Percentiles rank a stretch among this genome's conserved stretches.
Evolutionary conservation across 2,113 vertebrate species (phyloP).

Genomic region (Prionailurus viverrinus): DNA sequence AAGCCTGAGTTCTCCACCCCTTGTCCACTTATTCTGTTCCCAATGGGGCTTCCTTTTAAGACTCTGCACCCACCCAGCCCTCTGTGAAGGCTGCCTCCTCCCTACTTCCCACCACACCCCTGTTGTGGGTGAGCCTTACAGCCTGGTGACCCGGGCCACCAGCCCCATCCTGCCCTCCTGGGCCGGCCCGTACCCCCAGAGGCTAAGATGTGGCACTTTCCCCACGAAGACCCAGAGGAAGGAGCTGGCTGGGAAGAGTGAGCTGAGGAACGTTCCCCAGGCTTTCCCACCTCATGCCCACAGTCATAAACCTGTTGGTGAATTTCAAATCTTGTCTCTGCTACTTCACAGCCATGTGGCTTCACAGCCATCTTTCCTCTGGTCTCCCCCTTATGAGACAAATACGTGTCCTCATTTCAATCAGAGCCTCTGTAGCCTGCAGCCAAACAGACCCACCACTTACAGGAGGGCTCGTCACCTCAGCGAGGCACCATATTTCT

Average conservation of each 20-base stretch:
- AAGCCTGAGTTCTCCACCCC: neutral
- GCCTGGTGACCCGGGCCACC: neutral
- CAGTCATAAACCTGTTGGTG: neutral
- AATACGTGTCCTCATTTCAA: neutral
- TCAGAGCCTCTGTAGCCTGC: neutral
- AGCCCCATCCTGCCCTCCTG: neutral
- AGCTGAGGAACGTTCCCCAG: neutral
- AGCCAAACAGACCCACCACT: neutral
- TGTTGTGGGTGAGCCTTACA: neutral
- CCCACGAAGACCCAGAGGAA: neutral
- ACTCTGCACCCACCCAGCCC: neutral
- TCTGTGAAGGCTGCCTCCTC: neutral
- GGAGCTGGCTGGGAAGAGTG: neutral
- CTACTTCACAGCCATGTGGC: neutral
- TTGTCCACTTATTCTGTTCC: neutral
- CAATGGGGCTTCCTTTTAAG: neutral
- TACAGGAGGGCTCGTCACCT: fast-evolving
- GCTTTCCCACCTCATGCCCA: too few relatives aligned
- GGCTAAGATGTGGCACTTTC: neutral
- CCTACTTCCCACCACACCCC: too few relatives aligned
- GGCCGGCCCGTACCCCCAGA: neutral
- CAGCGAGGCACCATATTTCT: fast-evolving
- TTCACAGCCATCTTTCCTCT: neutral
- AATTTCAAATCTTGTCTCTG: neutral
- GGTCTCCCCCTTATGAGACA: neutral